phyloP scores from a whole-genome alignment of 2,797 vertebrate genomes.

The Uromys caudimaculatus region DNA sequence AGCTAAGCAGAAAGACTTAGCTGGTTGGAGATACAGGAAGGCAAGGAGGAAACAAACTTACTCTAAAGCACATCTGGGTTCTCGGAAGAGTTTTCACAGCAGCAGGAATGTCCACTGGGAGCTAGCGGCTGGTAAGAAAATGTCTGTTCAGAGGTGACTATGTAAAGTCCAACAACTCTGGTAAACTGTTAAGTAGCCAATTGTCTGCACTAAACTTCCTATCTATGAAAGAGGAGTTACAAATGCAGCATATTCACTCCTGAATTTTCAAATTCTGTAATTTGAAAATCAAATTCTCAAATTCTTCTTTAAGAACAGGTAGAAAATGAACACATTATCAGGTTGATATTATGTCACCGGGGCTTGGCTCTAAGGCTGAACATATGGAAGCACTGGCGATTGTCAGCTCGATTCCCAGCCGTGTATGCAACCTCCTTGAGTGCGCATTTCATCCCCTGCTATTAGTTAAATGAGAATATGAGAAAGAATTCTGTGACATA shows the following conservation, averaged over 20 bases:
- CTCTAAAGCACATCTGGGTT: neutral
- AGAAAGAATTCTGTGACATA: conserved; percentile 20
- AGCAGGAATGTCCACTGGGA: neutral
- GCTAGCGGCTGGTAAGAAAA: neutral
- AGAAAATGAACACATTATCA: neutral
- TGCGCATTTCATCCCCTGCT: neutral
- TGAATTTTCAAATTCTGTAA: conserved; percentile 1
- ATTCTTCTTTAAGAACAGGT: neutral
- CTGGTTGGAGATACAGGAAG: conserved; percentile 36
- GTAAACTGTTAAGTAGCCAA: neutral
- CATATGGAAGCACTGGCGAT: neutral
- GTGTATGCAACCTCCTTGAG: neutral
- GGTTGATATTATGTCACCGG: neutral
- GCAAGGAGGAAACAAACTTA: conserved; percentile 31
- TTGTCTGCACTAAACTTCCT: neutral
- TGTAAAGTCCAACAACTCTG: neutral
- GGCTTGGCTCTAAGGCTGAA: neutral
- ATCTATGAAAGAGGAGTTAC: conserved; percentile 29
- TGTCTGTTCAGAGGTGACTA: neutral
- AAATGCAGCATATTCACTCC: neutral
- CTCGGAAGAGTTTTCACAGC: neutral
- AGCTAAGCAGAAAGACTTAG: conserved; percentile 49
- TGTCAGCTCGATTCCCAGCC: neutral
- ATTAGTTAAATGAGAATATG: neutral
- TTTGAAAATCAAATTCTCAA: neutral